Conservation (phyloP, 1,140 invertebrate genomes). For the Drepana arcuata region DNA sequence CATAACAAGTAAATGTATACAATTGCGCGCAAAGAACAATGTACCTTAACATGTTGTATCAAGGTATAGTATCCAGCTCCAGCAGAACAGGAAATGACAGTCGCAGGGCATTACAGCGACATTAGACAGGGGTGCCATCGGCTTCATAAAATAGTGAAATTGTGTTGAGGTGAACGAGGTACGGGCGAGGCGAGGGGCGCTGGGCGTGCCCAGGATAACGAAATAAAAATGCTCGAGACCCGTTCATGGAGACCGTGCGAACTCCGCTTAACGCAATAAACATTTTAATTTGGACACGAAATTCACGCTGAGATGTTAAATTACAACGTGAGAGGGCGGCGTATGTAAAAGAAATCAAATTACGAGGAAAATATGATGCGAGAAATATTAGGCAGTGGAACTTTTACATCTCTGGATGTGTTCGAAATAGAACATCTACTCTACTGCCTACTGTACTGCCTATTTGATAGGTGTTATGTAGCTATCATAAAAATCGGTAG, state of each 20-base stretch:
- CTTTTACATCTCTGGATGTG: no score
- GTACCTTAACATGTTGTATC: constrained; percentile 17
- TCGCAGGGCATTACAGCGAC: constrained; percentile 44
- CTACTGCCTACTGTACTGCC: no score
- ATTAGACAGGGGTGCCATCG: constrained; percentile 49
- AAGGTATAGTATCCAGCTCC: constrained; percentile 24
- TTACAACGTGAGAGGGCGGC: constrained; percentile 44
- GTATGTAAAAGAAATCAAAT: constrained; percentile 45
- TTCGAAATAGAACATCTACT: no score
- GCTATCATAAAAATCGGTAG: no score
- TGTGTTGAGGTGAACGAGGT: constrained; percentile 23
- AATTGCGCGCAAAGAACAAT: constrained; percentile 15
- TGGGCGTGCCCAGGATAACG: constrained; percentile 57
- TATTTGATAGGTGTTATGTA: no score
- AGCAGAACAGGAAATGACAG: constrained; percentile 48
- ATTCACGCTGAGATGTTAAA: constrained; percentile 65
- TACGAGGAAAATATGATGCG: constrained; percentile 40
- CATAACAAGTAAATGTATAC: constrained; percentile 36
- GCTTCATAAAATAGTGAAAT: constrained; percentile 41
- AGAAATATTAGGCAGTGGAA: no score
- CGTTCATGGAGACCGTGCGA: constrained; percentile 50
- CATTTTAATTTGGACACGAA: constrained; percentile 69
- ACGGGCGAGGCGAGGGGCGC: constrained; percentile 15
- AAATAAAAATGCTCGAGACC: constrained; percentile 58
- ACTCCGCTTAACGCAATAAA: constrained; percentile 67